Evolutionary conservation across 2,797 vertebrate species (phyloP).

Genomic region (Vireo griseus): DNA sequence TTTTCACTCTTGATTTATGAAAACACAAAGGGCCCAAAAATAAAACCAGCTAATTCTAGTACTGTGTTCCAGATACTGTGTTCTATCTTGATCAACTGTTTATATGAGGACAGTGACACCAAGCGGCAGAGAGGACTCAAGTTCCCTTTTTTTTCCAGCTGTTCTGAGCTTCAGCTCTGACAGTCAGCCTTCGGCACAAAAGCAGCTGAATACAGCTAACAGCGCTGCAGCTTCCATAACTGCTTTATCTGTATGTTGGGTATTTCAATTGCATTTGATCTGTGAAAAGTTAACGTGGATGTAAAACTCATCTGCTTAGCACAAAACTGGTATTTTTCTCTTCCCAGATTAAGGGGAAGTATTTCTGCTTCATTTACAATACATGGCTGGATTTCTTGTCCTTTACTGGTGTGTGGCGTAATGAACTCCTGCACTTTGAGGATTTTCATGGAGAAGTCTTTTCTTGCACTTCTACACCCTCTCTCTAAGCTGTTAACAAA

Average conservation of each 20-base stretch:
- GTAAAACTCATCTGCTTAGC: not conserved
- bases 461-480: not conserved
- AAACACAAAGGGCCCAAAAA: conserved; percentile 18
- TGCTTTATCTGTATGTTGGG: not conserved
- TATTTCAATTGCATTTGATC: not conserved
- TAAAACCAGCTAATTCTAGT: conserved; percentile 5
- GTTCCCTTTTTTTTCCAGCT: rapidly evolving
- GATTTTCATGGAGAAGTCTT: not conserved
- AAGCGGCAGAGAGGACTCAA: not conserved
- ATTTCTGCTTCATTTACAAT: not conserved
- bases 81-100: not conserved
- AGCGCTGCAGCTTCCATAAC: not conserved
- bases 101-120: conserved; percentile 57
- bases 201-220: not conserved
- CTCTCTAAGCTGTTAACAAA: not conserved
- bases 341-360: not conserved
- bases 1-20: conserved; percentile 14
- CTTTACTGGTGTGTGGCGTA: not conserved
- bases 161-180: not conserved
- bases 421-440: not conserved
- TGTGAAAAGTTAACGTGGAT: not conserved
- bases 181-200: not conserved
- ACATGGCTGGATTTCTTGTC: not conserved
- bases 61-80: not conserved
- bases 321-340: not conserved